Evolutionary conservation across 2,888 invertebrate species (phyloP), one percentile per base, ranked within the genome.

Genomic region (Encarsia formosa): DNA sequence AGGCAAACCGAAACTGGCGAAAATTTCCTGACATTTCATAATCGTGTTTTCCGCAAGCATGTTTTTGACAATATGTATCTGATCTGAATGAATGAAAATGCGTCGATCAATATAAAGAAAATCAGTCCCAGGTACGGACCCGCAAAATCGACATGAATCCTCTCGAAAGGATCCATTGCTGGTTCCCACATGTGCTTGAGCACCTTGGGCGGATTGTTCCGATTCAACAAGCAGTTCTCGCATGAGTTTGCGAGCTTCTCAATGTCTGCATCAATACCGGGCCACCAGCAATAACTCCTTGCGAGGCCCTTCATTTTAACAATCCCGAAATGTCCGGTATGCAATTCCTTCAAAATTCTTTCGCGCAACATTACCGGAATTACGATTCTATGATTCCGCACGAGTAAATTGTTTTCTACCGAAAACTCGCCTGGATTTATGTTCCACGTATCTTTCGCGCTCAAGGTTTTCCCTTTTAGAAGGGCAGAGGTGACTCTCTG

Each of bases 1-100:
- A 2, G 54, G 56, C 13, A 59, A 31, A 6, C 48, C 54, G 23
- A 53, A 48, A 5, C 39, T 39, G 13, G 45, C 37, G 48, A 59
- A 57, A 24, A 26, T 26, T 19, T 24, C 37, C n/a, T 13, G 24
- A n/a, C 23, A 37, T 5, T n/a, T 18, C 11, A 9, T 9, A 8
- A 45, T 45, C 8, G 37, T 45, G 2, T 11, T 15, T 37, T 45
- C 26, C 8, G 4, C 31, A 3, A 39, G 18, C 22, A 49, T 20
- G 23, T 43, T 37, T 1, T 9, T 9, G 6, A 42, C 42, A 4
- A 49, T 49, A 15, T 29, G 11, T 13, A 49, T 31, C n/a, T 42
- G 50, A 2, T 31, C 3, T 15, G 29, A 24, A 37, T 37, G n/a
- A 37, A 43, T 3, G 37, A 15, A 23, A 32, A 49, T 3, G 31